A percentile compares a stretch with the other conserved stretches of the same genome.
phyloP scores from a whole-genome alignment of 2,113 vertebrate species.

The Machaerirhynchus nigripectus region DNA sequence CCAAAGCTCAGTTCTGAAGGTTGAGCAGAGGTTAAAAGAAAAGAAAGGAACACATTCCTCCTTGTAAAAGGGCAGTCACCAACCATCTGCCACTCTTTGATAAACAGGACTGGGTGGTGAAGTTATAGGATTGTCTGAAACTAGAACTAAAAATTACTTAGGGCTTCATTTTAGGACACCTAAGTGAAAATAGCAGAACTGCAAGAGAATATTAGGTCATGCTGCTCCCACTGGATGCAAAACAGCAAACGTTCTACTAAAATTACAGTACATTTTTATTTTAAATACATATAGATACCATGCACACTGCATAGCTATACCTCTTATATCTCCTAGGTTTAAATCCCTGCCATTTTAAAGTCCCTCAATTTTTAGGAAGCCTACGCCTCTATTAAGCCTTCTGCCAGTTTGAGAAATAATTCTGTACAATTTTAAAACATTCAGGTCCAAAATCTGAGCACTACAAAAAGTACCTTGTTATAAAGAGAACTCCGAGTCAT shows the following conservation, averaged over 20 bases:
- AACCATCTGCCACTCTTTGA: not conserved
- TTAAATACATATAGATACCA: not conserved
- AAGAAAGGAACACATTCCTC: not conserved
- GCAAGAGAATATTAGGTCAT: conserved; percentile 16
- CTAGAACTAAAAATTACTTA: not conserved
- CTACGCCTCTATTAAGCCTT: not conserved
- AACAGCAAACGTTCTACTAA: not conserved
- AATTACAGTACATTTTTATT: not conserved
- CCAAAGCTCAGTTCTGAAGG: not conserved
- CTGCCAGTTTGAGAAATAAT: not conserved
- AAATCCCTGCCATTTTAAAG: not conserved
- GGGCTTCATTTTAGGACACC: conserved; percentile 28
- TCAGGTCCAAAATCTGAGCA: not conserved
- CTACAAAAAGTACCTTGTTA: not conserved
- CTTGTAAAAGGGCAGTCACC: not conserved
- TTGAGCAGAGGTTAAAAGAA: not conserved
- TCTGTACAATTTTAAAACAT: not conserved
- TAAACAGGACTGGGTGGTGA: not conserved
- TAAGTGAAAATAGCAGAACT: not conserved
- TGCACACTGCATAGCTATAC: fast-evolving
- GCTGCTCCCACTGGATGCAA: not conserved
- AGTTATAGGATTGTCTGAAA: not conserved
- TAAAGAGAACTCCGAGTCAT: not conserved
- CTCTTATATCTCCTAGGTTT: not conserved
- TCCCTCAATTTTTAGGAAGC: not conserved